Evolutionary conservation across 2,888 invertebrate species (phyloP).

Genomic region (Cephalotes varians): DNA sequence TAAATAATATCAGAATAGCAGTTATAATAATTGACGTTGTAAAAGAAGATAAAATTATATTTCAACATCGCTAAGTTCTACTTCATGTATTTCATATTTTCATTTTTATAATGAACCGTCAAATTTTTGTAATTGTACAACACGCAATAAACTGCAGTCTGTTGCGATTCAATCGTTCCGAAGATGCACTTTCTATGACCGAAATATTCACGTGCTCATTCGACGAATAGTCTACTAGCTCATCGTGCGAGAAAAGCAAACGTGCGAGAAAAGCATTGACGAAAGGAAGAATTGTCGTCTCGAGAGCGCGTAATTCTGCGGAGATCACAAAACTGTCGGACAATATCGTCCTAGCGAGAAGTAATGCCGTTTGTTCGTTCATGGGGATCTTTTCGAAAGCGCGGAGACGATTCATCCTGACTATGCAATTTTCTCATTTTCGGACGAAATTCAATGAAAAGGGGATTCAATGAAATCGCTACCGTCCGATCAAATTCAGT

Average conservation of each 20-base stretch:
- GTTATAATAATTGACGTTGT: background rate
- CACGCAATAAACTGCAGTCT: background rate
- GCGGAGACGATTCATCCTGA: constrained; percentile 61
- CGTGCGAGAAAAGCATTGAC: constrained; percentile 10
- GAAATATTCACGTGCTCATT: constrained; percentile 20
- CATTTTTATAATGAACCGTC: background rate
- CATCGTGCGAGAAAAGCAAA: too few relatives aligned
- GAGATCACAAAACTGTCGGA: constrained; percentile 54
- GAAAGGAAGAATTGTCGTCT: constrained; percentile 50
- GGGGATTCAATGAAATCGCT: constrained; percentile 65
- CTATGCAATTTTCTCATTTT: constrained; percentile 62
- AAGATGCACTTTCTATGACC: background rate
- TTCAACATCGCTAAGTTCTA: background rate
- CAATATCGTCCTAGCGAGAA: constrained; percentile 58
- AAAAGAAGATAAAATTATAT: background rate
- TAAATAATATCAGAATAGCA: background rate
- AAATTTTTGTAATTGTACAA: background rate
- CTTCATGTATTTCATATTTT: background rate
- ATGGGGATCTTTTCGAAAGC: constrained; percentile 44
- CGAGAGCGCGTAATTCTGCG: constrained; percentile 60
- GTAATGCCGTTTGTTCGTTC: constrained; percentile 63
- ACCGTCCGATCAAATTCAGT: constrained; percentile 62
- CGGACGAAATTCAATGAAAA: constrained; percentile 51
- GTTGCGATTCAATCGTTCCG: background rate
- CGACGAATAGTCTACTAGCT: background rate